Conservation (phyloP, 2,113 vertebrate genomes). For the Gymnobelideus leadbeateri region DNA sequence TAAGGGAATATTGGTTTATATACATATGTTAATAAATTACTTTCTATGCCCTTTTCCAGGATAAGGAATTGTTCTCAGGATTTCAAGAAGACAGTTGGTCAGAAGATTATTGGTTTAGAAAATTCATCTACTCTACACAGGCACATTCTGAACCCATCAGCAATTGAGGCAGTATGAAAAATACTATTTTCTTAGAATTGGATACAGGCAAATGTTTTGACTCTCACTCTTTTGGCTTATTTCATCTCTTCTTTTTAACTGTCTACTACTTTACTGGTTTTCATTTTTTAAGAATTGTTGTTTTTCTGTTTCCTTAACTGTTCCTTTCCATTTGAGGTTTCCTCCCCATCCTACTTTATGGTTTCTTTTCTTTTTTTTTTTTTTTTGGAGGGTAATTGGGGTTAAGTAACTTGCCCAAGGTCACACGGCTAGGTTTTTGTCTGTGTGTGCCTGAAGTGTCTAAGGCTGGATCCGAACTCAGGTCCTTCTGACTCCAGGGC, state of each 20-base stretch:
- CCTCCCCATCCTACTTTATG: slow-evolving; percentile 15
- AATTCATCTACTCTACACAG: slow-evolving; percentile 1
- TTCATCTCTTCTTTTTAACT: background rate
- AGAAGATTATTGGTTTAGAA: slow-evolving; percentile 46
- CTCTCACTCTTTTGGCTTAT: slow-evolving; percentile 43
- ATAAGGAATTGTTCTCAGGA: slow-evolving; percentile 67
- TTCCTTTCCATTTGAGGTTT: slow-evolving; percentile 37
- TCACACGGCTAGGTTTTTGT: no score
- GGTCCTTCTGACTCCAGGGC: no score
- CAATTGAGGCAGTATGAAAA: slow-evolving; percentile 75
- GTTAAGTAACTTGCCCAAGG: no score
- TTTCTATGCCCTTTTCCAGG: slow-evolving; percentile 68
- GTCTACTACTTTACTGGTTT: background rate
- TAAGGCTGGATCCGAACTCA: no score
- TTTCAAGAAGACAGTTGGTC: slow-evolving; percentile 58
- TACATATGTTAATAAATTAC: background rate
- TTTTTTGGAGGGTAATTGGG: no score
- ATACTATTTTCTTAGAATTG: slow-evolving; percentile 47
- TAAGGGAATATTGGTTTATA: background rate
- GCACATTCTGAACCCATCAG: slow-evolving; percentile 50
- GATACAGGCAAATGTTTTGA: slow-evolving; percentile 48
- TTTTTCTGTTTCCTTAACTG: background rate
- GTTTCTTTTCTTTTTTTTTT: no score
- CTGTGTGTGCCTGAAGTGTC: no score
- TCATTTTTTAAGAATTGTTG: background rate